Base-by-base conservation (phyloP, 2,888 invertebrate genomes). In the Luperina testacea region DNA sequence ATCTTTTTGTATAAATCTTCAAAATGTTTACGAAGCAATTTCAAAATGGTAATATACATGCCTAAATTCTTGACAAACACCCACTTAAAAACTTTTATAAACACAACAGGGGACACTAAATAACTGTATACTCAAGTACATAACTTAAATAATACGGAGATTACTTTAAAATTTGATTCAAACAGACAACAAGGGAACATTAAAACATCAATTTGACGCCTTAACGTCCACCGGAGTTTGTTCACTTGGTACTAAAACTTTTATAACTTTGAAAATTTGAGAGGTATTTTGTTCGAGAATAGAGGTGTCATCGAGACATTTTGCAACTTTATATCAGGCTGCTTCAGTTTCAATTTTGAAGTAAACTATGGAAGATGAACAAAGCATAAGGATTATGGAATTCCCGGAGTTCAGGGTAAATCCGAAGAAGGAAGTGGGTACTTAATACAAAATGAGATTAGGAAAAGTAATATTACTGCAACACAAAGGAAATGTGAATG, bases 141-240 rank as follows among this genome's bases (percentile, higher is more conserved):
- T 61, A 92, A 91, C 83, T 90, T 90, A 84, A 78, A 84, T 77
- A 85, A 88, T 90, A 81, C 85, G 77, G 87, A 90, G 88, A 92
- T 92, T 90, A 89, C 91, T 91, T 92, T 88, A 88, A 89, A 92
- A 92, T 91, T 91, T 88, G 87, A 93, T 92, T 91, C 84, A 87
- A 89, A 91, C 77, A 88, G 90, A 89, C 91, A 88, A 90, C 87
- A 90, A 79, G 85, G 86, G 90, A 90, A 91, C 93, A 92, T 92
- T 93, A 92, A 91, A 93, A 93, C 92, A 92, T 92, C 91, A 93
- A 93, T 93, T 93, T 93, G 89, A 90, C 87, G 89, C 88, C 82
- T 86, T 86, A 87, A 84, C 85, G 87, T 90, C 84, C 88, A 73
- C 68, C 82, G 75, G 88, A 92, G 87, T 92, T 92, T 86, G 80